phyloP scores from a whole-genome alignment of 2,888 invertebrate genomes.

The Callyntrura sp. region DNA sequence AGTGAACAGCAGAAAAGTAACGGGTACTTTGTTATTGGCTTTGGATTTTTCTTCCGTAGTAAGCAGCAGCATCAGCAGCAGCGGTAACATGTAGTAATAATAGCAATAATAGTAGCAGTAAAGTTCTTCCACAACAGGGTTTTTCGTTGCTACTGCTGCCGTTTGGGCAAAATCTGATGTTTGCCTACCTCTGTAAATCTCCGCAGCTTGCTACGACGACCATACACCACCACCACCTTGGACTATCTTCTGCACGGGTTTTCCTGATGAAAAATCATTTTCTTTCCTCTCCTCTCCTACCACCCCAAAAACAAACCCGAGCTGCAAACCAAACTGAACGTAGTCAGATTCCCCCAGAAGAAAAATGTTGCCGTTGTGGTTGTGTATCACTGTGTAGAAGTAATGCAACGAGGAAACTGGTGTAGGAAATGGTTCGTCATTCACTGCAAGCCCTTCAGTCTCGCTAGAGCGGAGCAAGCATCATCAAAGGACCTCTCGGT shows the following conservation, averaged over 20 bases:
- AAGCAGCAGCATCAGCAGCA: background rate
- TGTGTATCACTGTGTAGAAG: background rate
- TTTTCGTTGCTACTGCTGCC: background rate
- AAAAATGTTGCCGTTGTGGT: slow-evolving; percentile 39
- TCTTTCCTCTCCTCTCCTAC: background rate
- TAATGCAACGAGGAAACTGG: slow-evolving; percentile 13
- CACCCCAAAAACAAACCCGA: background rate
- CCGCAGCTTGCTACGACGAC: background rate
- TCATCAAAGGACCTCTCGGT: slow-evolving; percentile 59
- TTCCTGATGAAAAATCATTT: slow-evolving; percentile 33
- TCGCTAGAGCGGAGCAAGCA: slow-evolving; percentile 69
- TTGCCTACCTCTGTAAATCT: slow-evolving; percentile 9
- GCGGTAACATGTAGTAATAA: background rate
- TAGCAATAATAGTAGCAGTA: too few species aligned
- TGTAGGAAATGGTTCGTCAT: slow-evolving; percentile 59
- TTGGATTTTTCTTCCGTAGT: background rate
- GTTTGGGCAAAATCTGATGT: background rate
- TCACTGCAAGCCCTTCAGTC: slow-evolving; percentile 68
- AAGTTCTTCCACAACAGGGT: background rate
- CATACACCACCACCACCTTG: background rate
- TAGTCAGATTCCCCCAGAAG: slow-evolving; percentile 66
- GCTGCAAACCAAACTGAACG: background rate
- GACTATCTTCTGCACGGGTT: too few species aligned
- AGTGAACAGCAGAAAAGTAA: slow-evolving; percentile 22
- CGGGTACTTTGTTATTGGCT: slow-evolving; percentile 46